Conservation (phyloP, 2,888 invertebrate genomes). For the Sinelater perroti region DNA sequence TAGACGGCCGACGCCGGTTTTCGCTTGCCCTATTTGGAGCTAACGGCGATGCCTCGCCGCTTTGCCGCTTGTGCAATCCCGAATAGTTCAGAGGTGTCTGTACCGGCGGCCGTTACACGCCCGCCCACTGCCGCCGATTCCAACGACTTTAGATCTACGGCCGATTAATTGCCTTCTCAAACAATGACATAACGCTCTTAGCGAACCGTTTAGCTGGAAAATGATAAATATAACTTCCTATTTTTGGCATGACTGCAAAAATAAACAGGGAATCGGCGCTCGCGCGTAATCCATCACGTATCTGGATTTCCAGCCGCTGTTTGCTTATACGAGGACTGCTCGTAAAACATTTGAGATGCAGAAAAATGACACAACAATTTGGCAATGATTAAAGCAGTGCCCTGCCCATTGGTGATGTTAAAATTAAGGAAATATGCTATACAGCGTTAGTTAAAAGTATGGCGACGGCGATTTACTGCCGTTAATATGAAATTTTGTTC, state of each 20-base stretch:
- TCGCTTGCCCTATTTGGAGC: constrained; percentile 37
- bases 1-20: constrained; percentile 31
- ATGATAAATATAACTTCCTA: background rate
- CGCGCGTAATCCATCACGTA: too few species aligned
- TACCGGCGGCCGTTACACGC: constrained; percentile 10
- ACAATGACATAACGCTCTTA: constrained; percentile 9
- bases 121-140: constrained; percentile 19
- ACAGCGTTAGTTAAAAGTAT: too few species aligned
- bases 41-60: constrained; percentile 29
- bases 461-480: too few species aligned
- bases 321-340: too few species aligned
- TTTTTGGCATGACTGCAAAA: background rate
- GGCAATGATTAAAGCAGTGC: too few species aligned
- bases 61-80: constrained; percentile 20
- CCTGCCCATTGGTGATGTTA: too few species aligned
- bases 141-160: constrained; percentile 14
- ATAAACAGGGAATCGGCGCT: background rate
- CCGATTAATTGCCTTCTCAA: constrained; percentile 21
- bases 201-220: constrained; percentile 1
- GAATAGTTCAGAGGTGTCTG: constrained; percentile 23
- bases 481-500: too few species aligned
- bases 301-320: too few species aligned
- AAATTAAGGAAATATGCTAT: too few species aligned
- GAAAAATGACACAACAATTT: too few species aligned
- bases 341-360: too few species aligned